Base-by-base conservation (phyloP, 2,113 vertebrate species). In the Capricornis sumatraensis region DNA sequence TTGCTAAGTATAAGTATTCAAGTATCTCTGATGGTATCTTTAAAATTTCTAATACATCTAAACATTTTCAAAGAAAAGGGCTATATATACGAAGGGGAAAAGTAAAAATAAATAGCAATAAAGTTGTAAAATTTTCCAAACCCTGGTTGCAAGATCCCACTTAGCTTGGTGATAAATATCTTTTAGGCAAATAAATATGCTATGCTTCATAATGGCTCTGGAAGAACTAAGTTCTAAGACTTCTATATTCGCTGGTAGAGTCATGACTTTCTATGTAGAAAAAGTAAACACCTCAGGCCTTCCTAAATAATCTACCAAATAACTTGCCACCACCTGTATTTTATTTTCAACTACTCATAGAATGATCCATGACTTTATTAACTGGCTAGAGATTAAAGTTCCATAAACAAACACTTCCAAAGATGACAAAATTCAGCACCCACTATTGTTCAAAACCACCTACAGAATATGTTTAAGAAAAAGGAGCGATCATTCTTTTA, bases 111-210 rank as follows among this genome's bases (percentile, higher is more conserved):
- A 95, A 89, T 53, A 79, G 50, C 76, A 93, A 95, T 43, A 82
- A 90, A 97, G 45, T 28, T 45, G 14, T 92, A 81, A 96, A 86
- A 43, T 93, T 95, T 91, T 91, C 78, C 21, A 96, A 87, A 89
- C 2, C 58, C 47, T 58, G 16, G 40, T 50, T 52, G 78, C 47
- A 85, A 76, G 74, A 88, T 64, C 45, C 74, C 81, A 85, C 76
- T 95, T 88, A 96, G 95, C 19, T 82, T 95, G 57, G 55, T 83
- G 23, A 58, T 87, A 95, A 43, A 58, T 91, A 94, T 87, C 74
- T 97, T 74, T 74, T 87, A 87, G 50, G 47, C 67, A 79, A 97
- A 96, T 91, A 96, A 94, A 96, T 94, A 91, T 4, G 12, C 30
- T 53, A 33, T 92, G 76, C 90, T 95, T 91, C 52, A 82, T 55